Base-by-base conservation (phyloP, 2,888 invertebrate genomes). In the Zaprionus lineosus region DNA sequence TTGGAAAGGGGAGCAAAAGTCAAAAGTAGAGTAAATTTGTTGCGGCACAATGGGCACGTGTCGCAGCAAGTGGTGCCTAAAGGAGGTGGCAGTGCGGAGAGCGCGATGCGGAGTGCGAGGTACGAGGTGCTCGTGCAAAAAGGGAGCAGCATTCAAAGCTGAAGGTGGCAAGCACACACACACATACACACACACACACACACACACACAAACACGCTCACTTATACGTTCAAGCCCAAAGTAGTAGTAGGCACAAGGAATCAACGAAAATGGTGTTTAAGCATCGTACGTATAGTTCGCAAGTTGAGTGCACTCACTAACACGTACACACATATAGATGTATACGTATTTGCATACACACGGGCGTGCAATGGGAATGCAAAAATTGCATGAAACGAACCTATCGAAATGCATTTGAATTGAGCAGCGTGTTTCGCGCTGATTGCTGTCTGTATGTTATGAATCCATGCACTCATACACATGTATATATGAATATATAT, bases 351-450 rank as follows among this genome's bases (percentile, higher is more conserved):
- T 15, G n/a, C 21, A 43, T 29, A 51, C 24, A 24, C 6, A 28
- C 24, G 37, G n/a, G n/a, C 12, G 14, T 28, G 39, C 34, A 26
- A 11, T 14, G 26, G 37, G 43, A 44, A 26, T 16, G 8, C 29
- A 36, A 57, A 28, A 48, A 41, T 41, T 41, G 36, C 46, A 33
- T 52, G 46, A 58, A 48, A 37, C 46, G 61, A 52, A 74, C 82
- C 82, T 72, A 84, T 82, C 72, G 84, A 84, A 81, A 72, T 82
- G 83, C 84, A 84, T 81, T 84, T 70, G 75, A 70, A 78, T 81
- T 67, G 57, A 75, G 79, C 75, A 64, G 59, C 58, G 37, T 60
- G 53, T 57, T 28, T 39, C 43, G 52, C 59, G 51, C 36, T 71
- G 71, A 65, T 71, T 65, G 70, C 62, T 39, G 37, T 14, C 15